Evolutionary conservation across 2,113 vertebrate species (phyloP).

Genomic region (Brevimyrus niger): DNA sequence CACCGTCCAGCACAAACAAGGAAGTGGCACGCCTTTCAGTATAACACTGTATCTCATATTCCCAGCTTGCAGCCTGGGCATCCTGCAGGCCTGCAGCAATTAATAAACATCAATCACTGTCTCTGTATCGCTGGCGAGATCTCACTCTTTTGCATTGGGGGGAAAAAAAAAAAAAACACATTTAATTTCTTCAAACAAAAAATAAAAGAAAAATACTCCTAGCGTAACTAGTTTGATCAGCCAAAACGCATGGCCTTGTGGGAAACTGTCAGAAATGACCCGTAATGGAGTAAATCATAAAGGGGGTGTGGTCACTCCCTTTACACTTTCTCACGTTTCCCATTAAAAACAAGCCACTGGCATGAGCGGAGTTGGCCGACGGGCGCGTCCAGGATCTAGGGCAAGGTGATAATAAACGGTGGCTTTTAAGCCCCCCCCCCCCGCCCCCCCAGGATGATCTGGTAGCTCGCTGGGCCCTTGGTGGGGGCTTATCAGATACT

Average conservation of each 20-base stretch:
- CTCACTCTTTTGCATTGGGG: background rate
- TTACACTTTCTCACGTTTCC: background rate
- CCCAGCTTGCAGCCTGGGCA: background rate
- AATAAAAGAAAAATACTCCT: background rate
- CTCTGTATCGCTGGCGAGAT: too few species aligned
- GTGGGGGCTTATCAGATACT: conserved; percentile 69
- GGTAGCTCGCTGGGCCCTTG: conserved; percentile 60
- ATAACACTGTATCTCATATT: conserved; percentile 7
- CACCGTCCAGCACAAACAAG: background rate
- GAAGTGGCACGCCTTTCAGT: background rate
- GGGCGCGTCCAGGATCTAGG: background rate
- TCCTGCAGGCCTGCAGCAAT: background rate
- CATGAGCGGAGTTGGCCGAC: background rate
- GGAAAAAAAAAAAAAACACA: background rate
- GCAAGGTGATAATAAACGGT: background rate
- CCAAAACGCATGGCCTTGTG: background rate
- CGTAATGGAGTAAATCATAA: background rate
- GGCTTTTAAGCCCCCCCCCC: background rate
- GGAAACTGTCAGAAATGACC: background rate
- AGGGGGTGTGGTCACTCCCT: background rate
- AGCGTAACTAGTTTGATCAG: background rate
- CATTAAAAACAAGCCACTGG: background rate
- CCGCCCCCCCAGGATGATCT: conserved; percentile 60
- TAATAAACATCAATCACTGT: conserved; percentile 15
- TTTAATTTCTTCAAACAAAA: background rate